A percentile compares a stretch with the other conserved stretches of the same genome.
These are phyloP conservation scores for Xiphophorus maculatus DNA, from an alignment of 2,113 vertebrate species.

Conservation along the genomic window DNA sequence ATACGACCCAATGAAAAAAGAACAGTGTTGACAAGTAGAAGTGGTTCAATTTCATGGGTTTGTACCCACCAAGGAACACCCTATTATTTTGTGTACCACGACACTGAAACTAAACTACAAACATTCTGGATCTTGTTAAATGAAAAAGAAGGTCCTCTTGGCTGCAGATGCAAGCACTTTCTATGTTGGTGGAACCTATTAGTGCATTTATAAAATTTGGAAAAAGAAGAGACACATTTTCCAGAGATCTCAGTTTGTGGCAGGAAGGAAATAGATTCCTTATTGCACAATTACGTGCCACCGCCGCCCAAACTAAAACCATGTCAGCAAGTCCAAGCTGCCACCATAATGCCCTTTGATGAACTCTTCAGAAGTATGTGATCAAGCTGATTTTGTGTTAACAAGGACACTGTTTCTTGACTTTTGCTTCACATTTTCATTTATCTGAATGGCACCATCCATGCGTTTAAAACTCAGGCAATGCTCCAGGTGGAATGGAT, in stretches of 20 bases:
- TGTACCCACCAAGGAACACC: conserved; percentile 4
- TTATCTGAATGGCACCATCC: neutral
- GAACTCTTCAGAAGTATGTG: no score
- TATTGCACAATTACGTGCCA: conserved; percentile 61
- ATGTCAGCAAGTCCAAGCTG: conserved; percentile 5
- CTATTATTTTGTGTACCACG: conserved; percentile 58
- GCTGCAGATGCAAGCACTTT: conserved; percentile 60
- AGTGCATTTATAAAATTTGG: conserved; percentile 51
- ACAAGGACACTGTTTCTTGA: no score
- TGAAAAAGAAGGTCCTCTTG: conserved; percentile 29
- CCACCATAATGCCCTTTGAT: no score
- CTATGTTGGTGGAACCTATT: conserved; percentile 64
- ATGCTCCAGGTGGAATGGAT: neutral
- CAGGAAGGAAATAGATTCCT: conserved; percentile 69
- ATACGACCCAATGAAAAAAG: conserved; percentile 7
- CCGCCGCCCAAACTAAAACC: conserved; percentile 25
- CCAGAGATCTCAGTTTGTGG: conserved; percentile 65
- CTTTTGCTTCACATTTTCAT: neutral
- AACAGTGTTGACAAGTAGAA: conserved; percentile 7
- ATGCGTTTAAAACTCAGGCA: neutral
- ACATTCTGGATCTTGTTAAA: conserved; percentile 59
- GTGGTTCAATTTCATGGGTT: conserved; percentile 52
- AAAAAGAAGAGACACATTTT: conserved; percentile 67
- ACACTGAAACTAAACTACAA: conserved; percentile 54
- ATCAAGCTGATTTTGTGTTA: no score